Conservation (phyloP, 35 echinoderm and acorn worm genomes). For the Heliocidaris tuberculata region DNA sequence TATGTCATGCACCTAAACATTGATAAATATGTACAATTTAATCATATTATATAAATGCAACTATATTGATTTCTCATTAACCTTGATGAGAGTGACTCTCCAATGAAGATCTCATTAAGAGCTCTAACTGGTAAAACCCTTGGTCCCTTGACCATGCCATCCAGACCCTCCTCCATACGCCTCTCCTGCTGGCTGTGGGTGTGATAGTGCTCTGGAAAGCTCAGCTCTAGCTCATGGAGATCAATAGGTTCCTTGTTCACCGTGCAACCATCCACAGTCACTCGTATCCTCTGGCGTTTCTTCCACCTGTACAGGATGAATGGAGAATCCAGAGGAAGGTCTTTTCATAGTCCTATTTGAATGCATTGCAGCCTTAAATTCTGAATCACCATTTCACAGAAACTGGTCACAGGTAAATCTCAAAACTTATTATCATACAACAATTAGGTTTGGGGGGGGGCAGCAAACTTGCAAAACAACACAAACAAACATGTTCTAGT, state of each 20-base stretch:
- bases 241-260: conserved; percentile 80
- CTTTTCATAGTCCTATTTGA: no score
- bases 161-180: conserved; percentile 48
- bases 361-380: no score
- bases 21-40: no score
- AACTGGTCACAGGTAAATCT: no score
- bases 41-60: no score
- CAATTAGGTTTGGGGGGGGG: no score
- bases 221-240: conserved; percentile 77
- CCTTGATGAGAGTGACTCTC: conserved; percentile 96
- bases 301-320: conserved; percentile 65
- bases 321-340: neutral
- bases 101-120: conserved; percentile 95
- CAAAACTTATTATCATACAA: no score
- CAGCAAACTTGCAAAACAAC: no score
- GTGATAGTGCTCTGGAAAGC: conserved; percentile 70
- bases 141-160: conserved; percentile 51
- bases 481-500: no score
- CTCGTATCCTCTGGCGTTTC: conserved; percentile 79
- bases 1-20: no score
- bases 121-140: conserved; percentile 79
- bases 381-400: no score
- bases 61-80: neutral
- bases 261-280: conserved; percentile 73
- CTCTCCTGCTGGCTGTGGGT: conserved; percentile 54